These are phyloP conservation scores for Oreotragus oreotragus DNA, from an alignment of 2,113 vertebrate genomes.

Conservation along the genomic window DNA sequence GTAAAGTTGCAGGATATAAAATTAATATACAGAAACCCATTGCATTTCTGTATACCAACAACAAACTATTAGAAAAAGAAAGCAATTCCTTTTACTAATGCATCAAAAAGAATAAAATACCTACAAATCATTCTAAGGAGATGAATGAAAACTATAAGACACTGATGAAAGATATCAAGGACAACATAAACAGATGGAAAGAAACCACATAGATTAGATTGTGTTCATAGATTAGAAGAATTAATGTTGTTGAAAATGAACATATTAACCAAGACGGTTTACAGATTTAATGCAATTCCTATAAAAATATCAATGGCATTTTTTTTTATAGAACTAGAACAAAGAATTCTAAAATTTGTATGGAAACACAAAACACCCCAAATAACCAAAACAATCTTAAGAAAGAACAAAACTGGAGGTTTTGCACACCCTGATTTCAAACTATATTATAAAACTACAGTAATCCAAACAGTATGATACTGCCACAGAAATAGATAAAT, in stretches of 20 bases:
- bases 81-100: too few species aligned
- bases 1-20: too few species aligned
- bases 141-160: background rate
- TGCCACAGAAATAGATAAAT: background rate
- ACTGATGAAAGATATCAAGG: background rate
- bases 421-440: background rate
- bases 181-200: background rate
- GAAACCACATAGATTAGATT: background rate
- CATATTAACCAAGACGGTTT: background rate
- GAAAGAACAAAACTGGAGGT: background rate
- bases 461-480: too few species aligned
- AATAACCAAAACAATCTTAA: background rate
- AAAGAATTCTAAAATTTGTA: background rate
- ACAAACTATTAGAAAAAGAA: too few species aligned
- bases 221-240: background rate
- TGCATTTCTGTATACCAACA: too few species aligned
- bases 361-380: background rate
- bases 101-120: too few species aligned
- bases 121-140: background rate
- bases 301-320: background rate
- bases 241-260: background rate
- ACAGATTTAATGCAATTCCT: background rate
- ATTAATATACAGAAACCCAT: too few species aligned
- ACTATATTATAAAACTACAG: too few species aligned
- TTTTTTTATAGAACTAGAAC: background rate